Percentiles rank a stretch among this genome's conserved stretches.
Conservation (phyloP, 2,797 vertebrate genomes). For the Pseudocheirus occidentalis region DNA sequence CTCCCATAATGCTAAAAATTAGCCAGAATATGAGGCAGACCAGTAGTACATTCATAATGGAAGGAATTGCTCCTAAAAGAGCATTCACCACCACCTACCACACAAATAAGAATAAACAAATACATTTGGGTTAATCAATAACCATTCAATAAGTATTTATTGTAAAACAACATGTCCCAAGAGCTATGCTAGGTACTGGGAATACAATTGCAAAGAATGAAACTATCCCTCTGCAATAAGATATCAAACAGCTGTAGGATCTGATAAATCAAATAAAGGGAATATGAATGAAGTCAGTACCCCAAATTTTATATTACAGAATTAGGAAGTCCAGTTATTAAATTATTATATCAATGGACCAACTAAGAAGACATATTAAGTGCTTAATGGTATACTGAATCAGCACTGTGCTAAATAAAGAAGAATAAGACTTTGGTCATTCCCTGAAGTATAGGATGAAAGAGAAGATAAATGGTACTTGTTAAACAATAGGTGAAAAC, state of each 20-base stretch:
- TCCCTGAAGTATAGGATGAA: background rate
- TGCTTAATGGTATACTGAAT: background rate
- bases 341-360: background rate
- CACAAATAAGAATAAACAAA: constrained; percentile 52
- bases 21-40: constrained; percentile 99
- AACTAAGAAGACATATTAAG: background rate
- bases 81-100: constrained; percentile 98
- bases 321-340: background rate
- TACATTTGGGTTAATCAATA: constrained; percentile 1
- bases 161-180: background rate
- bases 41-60: constrained; percentile 98
- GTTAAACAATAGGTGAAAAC: constrained; percentile 53
- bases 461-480: background rate
- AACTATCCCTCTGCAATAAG: background rate
- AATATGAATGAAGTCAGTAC: background rate
- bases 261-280: background rate
- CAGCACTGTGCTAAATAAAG: background rate
- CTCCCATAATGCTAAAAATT: constrained; percentile 99
- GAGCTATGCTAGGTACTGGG: background rate
- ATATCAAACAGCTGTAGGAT: background rate
- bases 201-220: background rate
- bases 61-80: constrained; percentile 97
- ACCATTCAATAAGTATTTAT: background rate
- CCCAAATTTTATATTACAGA: background rate
- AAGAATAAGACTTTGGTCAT: background rate